phyloP scores from a whole-genome alignment of 2,113 vertebrate species.

The Coptodon bakossiorum region DNA sequence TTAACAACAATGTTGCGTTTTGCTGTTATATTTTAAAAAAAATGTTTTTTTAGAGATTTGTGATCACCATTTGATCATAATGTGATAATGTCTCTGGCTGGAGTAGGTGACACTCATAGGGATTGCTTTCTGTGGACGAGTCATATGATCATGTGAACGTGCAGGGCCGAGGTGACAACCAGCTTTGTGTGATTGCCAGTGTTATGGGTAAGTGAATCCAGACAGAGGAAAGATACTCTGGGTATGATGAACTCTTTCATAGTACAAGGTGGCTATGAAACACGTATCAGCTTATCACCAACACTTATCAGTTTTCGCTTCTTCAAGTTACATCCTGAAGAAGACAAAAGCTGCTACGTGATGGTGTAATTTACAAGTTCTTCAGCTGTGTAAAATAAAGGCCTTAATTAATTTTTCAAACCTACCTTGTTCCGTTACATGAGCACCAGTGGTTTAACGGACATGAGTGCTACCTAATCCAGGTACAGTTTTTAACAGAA shows the following conservation, averaged over 20 bases:
- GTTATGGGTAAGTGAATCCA: too few species aligned
- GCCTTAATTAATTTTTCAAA: neutral
- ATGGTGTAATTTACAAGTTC: neutral
- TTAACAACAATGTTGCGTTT: neutral
- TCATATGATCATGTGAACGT: neutral
- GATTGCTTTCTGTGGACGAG: neutral
- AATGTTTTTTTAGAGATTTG: rapidly evolving
- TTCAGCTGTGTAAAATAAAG: neutral
- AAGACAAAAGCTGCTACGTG: neutral
- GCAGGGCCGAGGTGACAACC: neutral
- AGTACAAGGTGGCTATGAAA: neutral
- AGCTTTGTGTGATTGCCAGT: neutral
- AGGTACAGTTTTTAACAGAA: neutral
- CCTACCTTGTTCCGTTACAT: neutral
- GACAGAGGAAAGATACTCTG: too few species aligned
- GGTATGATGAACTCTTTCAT: neutral
- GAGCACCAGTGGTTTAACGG: neutral
- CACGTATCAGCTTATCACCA: neutral
- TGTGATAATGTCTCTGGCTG: neutral
- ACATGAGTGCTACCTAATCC: neutral
- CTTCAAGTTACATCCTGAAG: neutral
- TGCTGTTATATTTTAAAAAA: neutral
- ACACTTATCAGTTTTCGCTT: rapidly evolving
- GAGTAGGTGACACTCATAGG: neutral
- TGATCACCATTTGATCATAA: neutral